phyloP scores from a whole-genome alignment of 2,113 vertebrate species.

The Pseudopodoces humilis region DNA sequence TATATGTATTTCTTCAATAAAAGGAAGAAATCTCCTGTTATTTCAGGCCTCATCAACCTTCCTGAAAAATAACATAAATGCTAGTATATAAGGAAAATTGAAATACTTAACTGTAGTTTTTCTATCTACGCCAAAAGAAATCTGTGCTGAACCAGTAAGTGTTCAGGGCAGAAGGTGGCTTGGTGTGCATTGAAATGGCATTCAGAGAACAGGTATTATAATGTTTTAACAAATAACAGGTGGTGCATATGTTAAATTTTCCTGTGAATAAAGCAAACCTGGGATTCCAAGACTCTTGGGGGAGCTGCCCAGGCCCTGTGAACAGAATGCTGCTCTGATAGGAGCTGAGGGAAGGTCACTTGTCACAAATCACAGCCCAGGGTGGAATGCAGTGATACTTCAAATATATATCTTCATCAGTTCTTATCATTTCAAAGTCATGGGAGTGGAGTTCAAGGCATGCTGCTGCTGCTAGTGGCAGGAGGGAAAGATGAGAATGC shows the following conservation, averaged over 20 bases:
- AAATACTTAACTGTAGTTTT: background rate
- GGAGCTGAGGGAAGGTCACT: background rate
- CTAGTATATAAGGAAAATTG: background rate
- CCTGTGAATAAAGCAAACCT: background rate
- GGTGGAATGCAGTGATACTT: background rate
- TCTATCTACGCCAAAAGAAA: background rate
- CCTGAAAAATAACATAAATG: background rate
- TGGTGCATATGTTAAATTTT: background rate
- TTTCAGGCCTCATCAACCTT: slow-evolving; percentile 31
- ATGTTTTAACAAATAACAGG: background rate
- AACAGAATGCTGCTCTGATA: rapidly evolving
- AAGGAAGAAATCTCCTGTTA: background rate
- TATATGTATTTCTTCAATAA: slow-evolving; percentile 12
- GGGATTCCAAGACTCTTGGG: background rate
- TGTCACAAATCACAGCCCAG: too few species aligned
- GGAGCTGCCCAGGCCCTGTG: background rate
- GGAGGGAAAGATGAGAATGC: background rate
- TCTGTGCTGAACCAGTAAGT: background rate
- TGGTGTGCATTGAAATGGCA: background rate
- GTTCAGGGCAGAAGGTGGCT: slow-evolving; percentile 19
- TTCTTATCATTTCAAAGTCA: background rate
- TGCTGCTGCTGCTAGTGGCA: background rate
- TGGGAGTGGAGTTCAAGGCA: background rate
- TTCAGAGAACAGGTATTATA: background rate
- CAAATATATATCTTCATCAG: background rate